These are phyloP conservation scores for Notothenia coriiceps DNA, from an alignment of 2,113 vertebrate species.

Conservation along the genomic window DNA sequence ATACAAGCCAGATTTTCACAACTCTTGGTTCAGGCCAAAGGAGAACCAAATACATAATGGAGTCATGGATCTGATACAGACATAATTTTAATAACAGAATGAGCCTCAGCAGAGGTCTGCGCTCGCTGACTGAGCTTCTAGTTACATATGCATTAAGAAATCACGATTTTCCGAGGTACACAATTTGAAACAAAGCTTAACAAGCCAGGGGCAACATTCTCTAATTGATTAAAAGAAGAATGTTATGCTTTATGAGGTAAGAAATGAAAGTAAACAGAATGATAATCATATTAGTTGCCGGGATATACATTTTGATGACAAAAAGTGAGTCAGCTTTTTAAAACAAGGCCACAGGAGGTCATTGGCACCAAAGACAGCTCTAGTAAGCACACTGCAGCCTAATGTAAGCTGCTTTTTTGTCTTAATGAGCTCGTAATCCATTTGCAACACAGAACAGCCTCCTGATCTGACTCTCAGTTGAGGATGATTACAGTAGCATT, in stretches of 20 bases:
- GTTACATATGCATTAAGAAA: background rate
- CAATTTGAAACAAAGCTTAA: slow-evolving; percentile 1
- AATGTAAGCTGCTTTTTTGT: background rate
- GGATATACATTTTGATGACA: slow-evolving; percentile 19
- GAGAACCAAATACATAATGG: no score
- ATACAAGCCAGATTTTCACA: no score
- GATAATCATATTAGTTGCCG: background rate
- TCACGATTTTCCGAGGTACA: background rate
- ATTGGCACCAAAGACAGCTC: slow-evolving; percentile 45
- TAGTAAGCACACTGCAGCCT: background rate
- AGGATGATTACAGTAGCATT: background rate
- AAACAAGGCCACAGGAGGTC: slow-evolving; percentile 67
- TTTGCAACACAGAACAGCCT: background rate
- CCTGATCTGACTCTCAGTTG: background rate
- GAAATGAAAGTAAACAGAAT: background rate
- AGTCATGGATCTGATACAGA: no score
- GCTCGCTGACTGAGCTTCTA: no score
- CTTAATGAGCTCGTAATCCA: background rate
- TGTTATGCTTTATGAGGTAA: background rate
- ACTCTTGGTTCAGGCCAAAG: no score
- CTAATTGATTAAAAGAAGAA: slow-evolving; percentile 11
- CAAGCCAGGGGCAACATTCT: background rate
- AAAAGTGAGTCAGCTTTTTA: background rate
- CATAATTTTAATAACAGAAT: no score
- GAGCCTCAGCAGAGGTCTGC: no score